Evolutionary conservation across 2,888 invertebrate genomes (phyloP), one percentile per base, ranked within the genome.

Genomic region (Amphipyra berbera): DNA sequence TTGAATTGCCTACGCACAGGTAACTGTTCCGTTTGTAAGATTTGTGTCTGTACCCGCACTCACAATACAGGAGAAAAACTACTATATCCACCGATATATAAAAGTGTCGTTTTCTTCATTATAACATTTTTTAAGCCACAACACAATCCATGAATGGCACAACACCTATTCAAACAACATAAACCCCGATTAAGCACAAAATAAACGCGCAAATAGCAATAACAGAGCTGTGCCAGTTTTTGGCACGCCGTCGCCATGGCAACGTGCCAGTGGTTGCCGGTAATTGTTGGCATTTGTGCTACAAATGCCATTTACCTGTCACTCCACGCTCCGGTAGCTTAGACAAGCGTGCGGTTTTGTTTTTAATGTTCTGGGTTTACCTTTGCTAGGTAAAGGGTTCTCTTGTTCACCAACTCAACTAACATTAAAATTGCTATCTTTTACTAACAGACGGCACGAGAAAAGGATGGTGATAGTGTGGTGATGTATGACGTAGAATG

Each of bases 211-310:
- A 42, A 61, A 61, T 53, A n/a, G 45, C 65, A 66, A 56, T 61
- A 73, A 76, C 61, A 61, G 46, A 57, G 12, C 49, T 47, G 30
- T 68, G 54, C 60, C 59, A 69, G 60, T 56, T 66, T 64, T 69
- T 68, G 78, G 69, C 69, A 77, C 63, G 54, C 40, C 10, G 60
- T 61, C 38, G 55, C 40, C 56, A 46, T 77, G 77, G 78, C 75
- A 33, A 40, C 7, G 33, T 61, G 78, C 77, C 78, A 78, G 61
- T 61, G 48, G 66, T 47, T 52, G 48, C 46, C 63, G 65, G 65
- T 77, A 77, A 77, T 72, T 72, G 75, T 62, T 72, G 68, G 69
- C 75, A 75, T 69, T 77, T 75, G 64, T 65, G 69, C 78, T 55
- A 47, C 54, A 63, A 49, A 59, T 77, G 72, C 58, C 72, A 77